These are phyloP conservation scores for Drosophila serrata DNA, from an alignment of 1,140 invertebrate genomes.

Conservation along the genomic window DNA sequence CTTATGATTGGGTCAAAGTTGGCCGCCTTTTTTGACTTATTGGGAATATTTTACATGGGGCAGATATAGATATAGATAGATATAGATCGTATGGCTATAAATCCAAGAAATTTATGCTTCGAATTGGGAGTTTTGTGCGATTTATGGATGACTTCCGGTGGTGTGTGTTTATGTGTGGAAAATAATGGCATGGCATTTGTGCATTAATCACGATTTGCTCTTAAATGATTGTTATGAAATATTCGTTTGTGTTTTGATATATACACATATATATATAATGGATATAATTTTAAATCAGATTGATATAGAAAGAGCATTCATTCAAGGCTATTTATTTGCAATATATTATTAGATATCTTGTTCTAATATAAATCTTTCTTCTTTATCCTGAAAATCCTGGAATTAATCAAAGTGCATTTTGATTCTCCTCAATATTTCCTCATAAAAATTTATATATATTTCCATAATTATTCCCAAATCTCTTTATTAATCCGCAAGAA, in stretches of 20 bases:
- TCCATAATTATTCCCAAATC: background rate
- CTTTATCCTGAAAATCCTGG: background rate
- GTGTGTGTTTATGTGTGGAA: background rate
- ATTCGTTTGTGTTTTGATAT: background rate
- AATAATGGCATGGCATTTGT: conserved; percentile 22
- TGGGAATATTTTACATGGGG: background rate
- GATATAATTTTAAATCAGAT: background rate
- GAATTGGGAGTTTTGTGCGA: conserved; percentile 27
- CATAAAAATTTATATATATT: background rate
- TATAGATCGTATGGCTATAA: conserved; percentile 3
- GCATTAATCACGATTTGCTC: conserved; percentile 16
- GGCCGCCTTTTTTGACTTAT: conserved; percentile 2
- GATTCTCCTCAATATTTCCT: background rate
- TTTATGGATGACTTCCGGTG: conserved; percentile 33
- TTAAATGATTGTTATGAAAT: conserved; percentile 1
- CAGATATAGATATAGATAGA: background rate
- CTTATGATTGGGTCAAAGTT: conserved; percentile 34
- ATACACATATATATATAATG: background rate
- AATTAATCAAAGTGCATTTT: background rate
- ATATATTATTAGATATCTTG: background rate
- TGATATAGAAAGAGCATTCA: no score
- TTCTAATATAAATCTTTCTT: background rate
- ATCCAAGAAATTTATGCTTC: conserved; percentile 23
- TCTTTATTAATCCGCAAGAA: background rate
- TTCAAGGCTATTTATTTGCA: background rate